A percentile compares a stretch with the other conserved stretches of the same genome.
These are phyloP conservation scores for Seriola aureovittata DNA, from an alignment of 2,113 vertebrate genomes.

Conservation along the genomic window DNA sequence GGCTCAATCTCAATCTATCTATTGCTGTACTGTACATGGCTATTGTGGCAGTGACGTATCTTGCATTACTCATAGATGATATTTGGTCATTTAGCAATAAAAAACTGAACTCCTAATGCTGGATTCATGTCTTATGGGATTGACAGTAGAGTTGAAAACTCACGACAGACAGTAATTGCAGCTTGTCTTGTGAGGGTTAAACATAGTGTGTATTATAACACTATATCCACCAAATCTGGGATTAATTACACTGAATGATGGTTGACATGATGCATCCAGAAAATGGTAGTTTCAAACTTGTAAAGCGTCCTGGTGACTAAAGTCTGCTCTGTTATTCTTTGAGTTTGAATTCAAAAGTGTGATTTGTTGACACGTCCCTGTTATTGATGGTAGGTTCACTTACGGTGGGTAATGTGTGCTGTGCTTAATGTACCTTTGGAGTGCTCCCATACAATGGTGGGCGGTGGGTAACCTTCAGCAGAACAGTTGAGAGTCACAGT, in stretches of 20 bases:
- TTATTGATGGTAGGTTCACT: background rate
- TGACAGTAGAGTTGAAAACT: background rate
- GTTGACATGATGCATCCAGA: background rate
- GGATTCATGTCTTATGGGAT: background rate
- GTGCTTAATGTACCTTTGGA: conserved; percentile 90
- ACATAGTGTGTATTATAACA: background rate
- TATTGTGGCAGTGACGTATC: background rate
- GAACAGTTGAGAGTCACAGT: conserved; percentile 98
- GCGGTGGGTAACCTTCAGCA: conserved; percentile 96
- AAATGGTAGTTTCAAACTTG: background rate
- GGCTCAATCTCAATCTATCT: background rate
- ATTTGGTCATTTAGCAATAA: background rate
- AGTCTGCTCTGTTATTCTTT: background rate
- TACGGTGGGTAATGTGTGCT: background rate
- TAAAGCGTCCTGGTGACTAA: background rate
- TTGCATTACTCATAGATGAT: background rate
- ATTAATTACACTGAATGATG: conserved; percentile 1
- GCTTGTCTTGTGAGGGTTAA: background rate
- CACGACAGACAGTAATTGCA: background rate
- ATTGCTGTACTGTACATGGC: background rate
- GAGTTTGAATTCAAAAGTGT: background rate
- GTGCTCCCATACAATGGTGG: conserved; percentile 98
- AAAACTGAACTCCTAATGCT: background rate
- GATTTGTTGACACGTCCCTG: background rate
- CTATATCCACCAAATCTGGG: background rate